phyloP scores from a whole-genome alignment of 2,113 vertebrate genomes.

The Climacteris rufus region DNA sequence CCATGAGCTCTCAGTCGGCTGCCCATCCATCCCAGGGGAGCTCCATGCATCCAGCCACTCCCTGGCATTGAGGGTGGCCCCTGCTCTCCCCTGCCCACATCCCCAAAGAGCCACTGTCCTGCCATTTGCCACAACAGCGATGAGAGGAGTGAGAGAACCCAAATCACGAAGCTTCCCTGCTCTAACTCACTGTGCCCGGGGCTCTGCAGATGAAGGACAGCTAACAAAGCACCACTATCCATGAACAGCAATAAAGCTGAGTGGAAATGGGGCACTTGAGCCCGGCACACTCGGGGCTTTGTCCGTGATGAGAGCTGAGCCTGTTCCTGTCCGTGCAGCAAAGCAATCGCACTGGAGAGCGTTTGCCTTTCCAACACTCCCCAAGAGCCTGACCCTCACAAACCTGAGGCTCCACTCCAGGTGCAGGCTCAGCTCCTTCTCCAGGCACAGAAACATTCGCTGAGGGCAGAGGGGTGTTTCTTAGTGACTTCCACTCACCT shows the following conservation, averaged over 20 bases:
- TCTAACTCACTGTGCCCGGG: not conserved
- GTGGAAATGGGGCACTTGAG: rapidly evolving
- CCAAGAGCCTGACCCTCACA: rapidly evolving
- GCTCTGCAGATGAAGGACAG: not conserved
- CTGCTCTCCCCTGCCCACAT: not conserved
- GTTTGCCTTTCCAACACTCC: rapidly evolving
- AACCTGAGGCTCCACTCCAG: rapidly evolving
- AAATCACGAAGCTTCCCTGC: not conserved
- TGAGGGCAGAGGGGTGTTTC: not conserved
- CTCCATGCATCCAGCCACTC: not conserved
- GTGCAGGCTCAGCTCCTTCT: not conserved
- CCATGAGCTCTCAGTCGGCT: not conserved
- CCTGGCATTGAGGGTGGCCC: rapidly evolving
- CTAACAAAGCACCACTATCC: not conserved
- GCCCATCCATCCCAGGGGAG: not conserved
- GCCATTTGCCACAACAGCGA: not conserved
- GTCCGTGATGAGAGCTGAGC: rapidly evolving
- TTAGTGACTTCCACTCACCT: rapidly evolving
- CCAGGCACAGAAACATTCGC: rapidly evolving
- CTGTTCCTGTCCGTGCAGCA: not conserved
- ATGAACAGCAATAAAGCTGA: rapidly evolving
- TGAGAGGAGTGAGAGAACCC: not conserved
- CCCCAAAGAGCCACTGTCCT: not conserved
- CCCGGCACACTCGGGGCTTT: rapidly evolving
- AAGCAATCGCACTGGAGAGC: rapidly evolving